Evolutionary conservation across 53 echinoderm and acorn worm species (phyloP), one percentile per base, ranked within the genome.

Genomic region (Astropecten irregularis): DNA sequence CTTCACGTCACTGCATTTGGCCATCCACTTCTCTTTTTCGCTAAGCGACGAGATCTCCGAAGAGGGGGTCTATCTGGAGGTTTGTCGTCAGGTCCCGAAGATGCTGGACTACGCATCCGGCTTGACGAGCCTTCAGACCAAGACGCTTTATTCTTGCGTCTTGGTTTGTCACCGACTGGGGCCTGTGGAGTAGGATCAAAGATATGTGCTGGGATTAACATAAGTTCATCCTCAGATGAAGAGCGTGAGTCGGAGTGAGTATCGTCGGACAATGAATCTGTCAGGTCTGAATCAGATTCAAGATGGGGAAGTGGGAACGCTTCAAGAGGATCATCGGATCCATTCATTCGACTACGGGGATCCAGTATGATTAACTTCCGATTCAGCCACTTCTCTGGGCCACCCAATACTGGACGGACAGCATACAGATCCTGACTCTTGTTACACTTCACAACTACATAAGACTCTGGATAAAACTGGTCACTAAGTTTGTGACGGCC

Each of bases 401-500:
- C 91, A 5, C 91, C 91, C 44, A 71, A 34, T 4, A 84, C 35
- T 2, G 91, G 85, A 13, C 85, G 58, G 28, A 89, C 77, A 9
- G 44, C 57, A n/a, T 84, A 84, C 14, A 84, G 69, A 40, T 85
- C 81, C 2, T 42, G 28, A 0, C 23, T 42, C 40, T 31, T n/a
- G 48, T 77, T 89, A 4, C 68, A 58, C 0, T 50, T 48, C 0
- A 87, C 66, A 13, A 91, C 77, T 0, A 91, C 69, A 69, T 85
- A 84, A 0, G 83, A 69, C 14, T 87, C 61, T 4, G 82, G 9
- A 36, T 70, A 28, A 27, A 69, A 87, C 52, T 68, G 86, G 71
- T 91, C 87, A 3, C 15, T 40, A 13, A 91, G 40, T 40, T 91
- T 87, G 73, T 91, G 91, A 11, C 91, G 35, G 0, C 87, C 83